Evolutionary conservation across 2,888 invertebrate genomes (phyloP), one percentile per base, ranked within the genome.

Genomic region (Caenorhabditis zanzibari): DNA sequence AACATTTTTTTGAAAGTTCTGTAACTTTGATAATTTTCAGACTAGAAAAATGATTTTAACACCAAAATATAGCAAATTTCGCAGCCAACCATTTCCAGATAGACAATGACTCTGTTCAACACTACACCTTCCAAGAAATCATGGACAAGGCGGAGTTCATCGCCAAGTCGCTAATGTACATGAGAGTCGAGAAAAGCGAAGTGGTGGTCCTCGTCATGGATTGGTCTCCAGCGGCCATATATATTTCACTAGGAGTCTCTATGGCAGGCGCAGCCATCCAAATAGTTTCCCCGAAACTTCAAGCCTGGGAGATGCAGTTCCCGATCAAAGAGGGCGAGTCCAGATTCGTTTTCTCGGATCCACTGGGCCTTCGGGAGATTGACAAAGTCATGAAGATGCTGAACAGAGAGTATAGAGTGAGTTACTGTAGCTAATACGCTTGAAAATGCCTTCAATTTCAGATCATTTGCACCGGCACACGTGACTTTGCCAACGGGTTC

Each of bases 311-410:
- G 35, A 81, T 84, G 80, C 84, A 81, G 35, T 81, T 81, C 32
- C 80, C 84, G 1, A 80, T 84, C 3, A 54, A 44, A 5, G 76
- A 76, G 35, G 72, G 80, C 32, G 84, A 84, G 38, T 28, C 80
- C 0, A 58, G 84, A 63, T 84, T 84, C 32, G 80, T 84, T n/a
- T 84, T 84, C 54, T 84, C 75, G n/a, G 84, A 84, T 68, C 64
- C 84, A 2, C 28, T 84, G 5, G 84, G 84, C 0, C 54, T 84
- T 14, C 24, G 54, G 1, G 84, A 84, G 59, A 54, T 84, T n/a
- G 77, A 77, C 6, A 84, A 81, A 16, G 19, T 84, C 35, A 72
- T 84, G 84, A 75, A 59, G 41, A 54, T 72, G 3, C 22, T 84
- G 56, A 69, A 76, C 28, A 64, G 84, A 54, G 84, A 84, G 16